These are phyloP conservation scores for Rhinogobio ventralis DNA, from an alignment of 2,797 vertebrate species.

Conservation along the genomic window DNA sequence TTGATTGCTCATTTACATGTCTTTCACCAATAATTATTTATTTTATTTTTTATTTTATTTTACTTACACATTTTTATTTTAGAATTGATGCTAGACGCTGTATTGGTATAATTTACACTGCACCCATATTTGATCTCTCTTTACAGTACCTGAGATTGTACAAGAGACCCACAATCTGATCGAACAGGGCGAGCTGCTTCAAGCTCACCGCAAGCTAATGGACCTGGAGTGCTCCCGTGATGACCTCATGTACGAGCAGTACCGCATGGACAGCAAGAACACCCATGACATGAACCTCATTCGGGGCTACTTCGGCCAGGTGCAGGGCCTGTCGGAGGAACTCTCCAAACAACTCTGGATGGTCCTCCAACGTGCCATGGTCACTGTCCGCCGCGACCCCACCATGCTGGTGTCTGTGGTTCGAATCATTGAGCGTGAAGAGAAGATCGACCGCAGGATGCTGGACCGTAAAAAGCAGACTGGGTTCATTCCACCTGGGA, in stretches of 20 bases:
- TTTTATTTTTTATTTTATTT: background rate
- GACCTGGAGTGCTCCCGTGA: conserved; percentile 96
- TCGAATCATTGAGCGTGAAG: conserved; percentile 97
- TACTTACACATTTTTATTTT: background rate
- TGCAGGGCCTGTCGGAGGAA: conserved; percentile 91
- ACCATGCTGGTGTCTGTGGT: conserved; percentile 94
- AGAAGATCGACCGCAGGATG: conserved; percentile 93
- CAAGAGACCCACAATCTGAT: conserved; percentile 89
- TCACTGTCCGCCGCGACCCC: conserved; percentile 92
- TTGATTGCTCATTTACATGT: too few species aligned
- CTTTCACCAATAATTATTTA: background rate
- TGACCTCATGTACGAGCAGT: conserved; percentile 97
- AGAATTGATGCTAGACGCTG: background rate
- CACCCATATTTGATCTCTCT: background rate
- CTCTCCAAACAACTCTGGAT: conserved; percentile 97
- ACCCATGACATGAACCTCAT: conserved; percentile 94
- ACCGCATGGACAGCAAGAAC: conserved; percentile 95
- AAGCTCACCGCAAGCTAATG: conserved; percentile 94
- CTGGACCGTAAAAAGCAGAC: conserved; percentile 93
- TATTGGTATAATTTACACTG: background rate
- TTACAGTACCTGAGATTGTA: conserved; percentile 93
- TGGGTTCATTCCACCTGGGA: conserved; percentile 92
- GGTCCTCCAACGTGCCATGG: conserved; percentile 91
- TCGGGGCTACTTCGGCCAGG: conserved; percentile 89
- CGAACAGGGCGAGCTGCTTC: conserved; percentile 88